phyloP scores from a whole-genome alignment of 2,888 invertebrate genomes.

The Lasioglossum oenotherae region DNA sequence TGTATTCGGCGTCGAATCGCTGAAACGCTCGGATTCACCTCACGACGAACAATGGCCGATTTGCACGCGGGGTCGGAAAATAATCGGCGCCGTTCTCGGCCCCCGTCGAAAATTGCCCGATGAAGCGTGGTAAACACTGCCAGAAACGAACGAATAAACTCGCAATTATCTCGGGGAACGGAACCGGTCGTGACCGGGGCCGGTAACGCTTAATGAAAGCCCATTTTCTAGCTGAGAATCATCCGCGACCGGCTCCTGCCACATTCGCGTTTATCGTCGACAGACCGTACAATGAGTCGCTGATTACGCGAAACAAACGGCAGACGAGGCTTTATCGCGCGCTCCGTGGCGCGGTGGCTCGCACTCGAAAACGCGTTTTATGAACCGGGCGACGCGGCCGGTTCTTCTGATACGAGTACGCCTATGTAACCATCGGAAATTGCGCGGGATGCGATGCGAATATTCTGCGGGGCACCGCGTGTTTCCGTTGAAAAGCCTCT shows the following conservation, averaged over 20 bases:
- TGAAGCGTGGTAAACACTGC: conserved; percentile 60
- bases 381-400: not conserved
- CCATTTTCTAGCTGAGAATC: conserved; percentile 58
- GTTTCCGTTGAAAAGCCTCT: conserved; percentile 1
- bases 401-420: conserved; percentile 1
- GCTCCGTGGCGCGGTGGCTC: not conserved
- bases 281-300: conserved; percentile 31
- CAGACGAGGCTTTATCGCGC: not conserved
- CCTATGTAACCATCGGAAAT: not conserved
- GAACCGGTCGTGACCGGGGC: conserved; percentile 23
- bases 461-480: not conserved
- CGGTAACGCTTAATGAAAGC: conserved; percentile 55
- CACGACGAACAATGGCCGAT: conserved; percentile 16
- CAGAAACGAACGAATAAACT: conserved; percentile 49
- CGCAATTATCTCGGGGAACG: conserved; percentile 58
- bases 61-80: conserved; percentile 43
- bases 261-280: conserved; percentile 41
- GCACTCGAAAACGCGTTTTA: conserved; percentile 23
- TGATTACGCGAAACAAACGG: conserved; percentile 44
- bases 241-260: conserved; percentile 27
- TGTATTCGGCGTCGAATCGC: not conserved
- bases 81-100: conserved; percentile 25
- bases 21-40: not conserved
- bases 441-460: not conserved
- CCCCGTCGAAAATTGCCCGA: conserved; percentile 42